A percentile compares a stretch with the other conserved stretches of the same genome.
Conservation (phyloP, 2,113 vertebrate genomes). For the Strigops habroptila region DNA sequence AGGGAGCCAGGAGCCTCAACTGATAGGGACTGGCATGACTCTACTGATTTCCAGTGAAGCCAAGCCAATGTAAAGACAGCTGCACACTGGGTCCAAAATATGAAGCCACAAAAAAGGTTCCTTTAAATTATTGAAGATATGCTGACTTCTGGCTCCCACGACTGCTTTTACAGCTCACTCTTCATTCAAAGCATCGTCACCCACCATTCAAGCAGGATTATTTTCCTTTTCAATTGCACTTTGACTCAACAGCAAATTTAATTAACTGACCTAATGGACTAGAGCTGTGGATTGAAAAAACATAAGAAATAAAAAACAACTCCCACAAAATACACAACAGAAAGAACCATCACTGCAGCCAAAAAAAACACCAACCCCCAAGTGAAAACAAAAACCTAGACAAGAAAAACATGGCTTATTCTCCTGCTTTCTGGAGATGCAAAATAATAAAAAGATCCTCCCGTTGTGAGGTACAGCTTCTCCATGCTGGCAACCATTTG, state of each 20-base stretch:
- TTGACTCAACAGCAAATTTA: slow-evolving; percentile 54
- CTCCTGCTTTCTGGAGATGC: not conserved
- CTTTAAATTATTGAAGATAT: slow-evolving; percentile 47
- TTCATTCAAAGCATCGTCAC: not conserved
- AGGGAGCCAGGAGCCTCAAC: not conserved
- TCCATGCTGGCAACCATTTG: not conserved
- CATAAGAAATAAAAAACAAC: not conserved
- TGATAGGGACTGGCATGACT: not conserved
- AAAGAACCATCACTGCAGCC: not conserved
- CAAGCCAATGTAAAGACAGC: slow-evolving; percentile 43
- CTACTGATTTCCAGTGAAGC: not conserved
- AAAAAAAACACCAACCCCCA: not conserved
- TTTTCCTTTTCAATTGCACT: slow-evolving; percentile 4
- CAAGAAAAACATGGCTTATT: not conserved
- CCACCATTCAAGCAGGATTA: slow-evolving; percentile 20
- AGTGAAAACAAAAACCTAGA: not conserved
- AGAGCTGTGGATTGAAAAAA: not conserved
- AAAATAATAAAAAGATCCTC: not conserved
- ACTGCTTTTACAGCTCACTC: slow-evolving; percentile 6
- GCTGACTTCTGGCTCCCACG: not conserved
- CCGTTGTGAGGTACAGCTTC: rapidly evolving
- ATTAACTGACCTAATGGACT: slow-evolving; percentile 58
- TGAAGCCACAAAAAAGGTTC: not conserved
- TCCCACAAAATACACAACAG: not conserved
- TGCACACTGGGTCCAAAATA: slow-evolving; percentile 17